Percentiles rank a stretch among this genome's conserved stretches.
Evolutionary conservation across 2,888 invertebrate genomes (phyloP).

Genomic region (Portevinia maculata): DNA sequence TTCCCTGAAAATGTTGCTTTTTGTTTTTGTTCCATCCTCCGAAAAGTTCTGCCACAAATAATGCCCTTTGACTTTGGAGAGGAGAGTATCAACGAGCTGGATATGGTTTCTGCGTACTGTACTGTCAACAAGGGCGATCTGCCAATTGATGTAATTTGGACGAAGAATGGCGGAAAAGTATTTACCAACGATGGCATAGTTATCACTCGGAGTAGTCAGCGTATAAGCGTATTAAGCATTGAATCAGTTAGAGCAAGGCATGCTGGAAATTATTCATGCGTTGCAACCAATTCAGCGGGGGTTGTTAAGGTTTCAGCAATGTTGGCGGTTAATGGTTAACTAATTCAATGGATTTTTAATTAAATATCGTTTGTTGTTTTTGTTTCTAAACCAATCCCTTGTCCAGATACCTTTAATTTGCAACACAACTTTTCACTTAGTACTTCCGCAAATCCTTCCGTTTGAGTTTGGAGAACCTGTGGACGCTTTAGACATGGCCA

Average conservation of each 20-base stretch:
- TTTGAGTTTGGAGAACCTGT: conserved; percentile 84
- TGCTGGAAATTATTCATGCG: conserved; percentile 90
- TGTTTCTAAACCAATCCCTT: conserved; percentile 44
- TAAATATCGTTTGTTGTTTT: conserved; percentile 43
- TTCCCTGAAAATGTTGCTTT: conserved; percentile 23
- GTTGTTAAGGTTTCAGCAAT: conserved; percentile 87
- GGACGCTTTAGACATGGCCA: conserved; percentile 84
- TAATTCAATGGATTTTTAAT: conserved; percentile 16
- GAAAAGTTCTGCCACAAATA: conserved; percentile 87
- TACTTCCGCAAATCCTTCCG: conserved; percentile 85
- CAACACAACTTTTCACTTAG: conserved; percentile 78
- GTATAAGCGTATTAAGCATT: conserved; percentile 86
- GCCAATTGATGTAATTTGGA: conserved; percentile 90
- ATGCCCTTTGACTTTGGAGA: conserved; percentile 89
- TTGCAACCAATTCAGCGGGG: conserved; percentile 89
- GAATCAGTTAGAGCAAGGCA: conserved; percentile 88
- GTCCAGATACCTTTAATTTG: conserved; percentile 7
- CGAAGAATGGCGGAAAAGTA: conserved; percentile 83
- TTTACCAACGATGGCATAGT: conserved; percentile 84
- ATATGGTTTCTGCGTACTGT: conserved; percentile 88
- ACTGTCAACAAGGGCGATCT: conserved; percentile 90
- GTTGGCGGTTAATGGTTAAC: conserved; percentile 88
- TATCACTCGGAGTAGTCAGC: conserved; percentile 83
- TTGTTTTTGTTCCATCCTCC: conserved; percentile 41
- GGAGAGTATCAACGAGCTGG: conserved; percentile 87